A percentile compares a stretch with the other conserved stretches of the same genome.
phyloP scores from a whole-genome alignment of 2,113 vertebrate species.

The Ptilonorhynchus violaceus region DNA sequence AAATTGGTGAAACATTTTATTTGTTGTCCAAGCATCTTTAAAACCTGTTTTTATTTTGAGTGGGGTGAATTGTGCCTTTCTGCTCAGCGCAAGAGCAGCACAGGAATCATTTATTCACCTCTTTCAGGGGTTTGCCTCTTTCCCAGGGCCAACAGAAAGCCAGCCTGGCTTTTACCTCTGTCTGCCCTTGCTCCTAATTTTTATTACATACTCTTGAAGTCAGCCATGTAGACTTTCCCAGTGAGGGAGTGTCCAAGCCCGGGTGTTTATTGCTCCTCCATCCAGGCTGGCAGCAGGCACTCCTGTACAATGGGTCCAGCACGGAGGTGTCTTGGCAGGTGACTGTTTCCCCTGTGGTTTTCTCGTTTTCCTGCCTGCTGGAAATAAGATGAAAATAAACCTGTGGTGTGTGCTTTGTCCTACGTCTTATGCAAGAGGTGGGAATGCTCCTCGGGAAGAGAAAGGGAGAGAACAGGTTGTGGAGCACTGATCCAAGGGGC shows the following conservation, averaged over 20 bases:
- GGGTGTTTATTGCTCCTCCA: background rate
- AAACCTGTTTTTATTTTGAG: background rate
- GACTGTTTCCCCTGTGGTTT: background rate
- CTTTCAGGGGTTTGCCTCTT: background rate
- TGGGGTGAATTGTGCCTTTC: background rate
- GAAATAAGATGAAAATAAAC: background rate
- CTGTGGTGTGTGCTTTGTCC: fast-evolving
- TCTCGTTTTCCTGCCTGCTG: background rate
- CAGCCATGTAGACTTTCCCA: background rate
- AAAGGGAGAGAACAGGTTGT: background rate
- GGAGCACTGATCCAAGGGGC: background rate
- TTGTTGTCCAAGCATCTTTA: background rate
- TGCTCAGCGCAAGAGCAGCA: background rate
- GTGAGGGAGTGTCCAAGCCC: background rate
- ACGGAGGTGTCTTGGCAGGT: background rate
- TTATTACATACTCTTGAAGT: background rate
- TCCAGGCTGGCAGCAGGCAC: background rate
- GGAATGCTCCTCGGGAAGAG: background rate
- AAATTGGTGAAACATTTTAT: background rate
- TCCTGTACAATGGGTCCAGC: background rate
- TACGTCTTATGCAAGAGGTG: fast-evolving
- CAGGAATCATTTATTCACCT: background rate
- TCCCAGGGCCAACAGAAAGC: background rate
- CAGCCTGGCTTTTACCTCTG: background rate
- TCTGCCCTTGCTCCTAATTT: background rate